Evolutionary conservation across 2,113 vertebrate genomes (phyloP).

Genomic region (Sander lucioperca): DNA sequence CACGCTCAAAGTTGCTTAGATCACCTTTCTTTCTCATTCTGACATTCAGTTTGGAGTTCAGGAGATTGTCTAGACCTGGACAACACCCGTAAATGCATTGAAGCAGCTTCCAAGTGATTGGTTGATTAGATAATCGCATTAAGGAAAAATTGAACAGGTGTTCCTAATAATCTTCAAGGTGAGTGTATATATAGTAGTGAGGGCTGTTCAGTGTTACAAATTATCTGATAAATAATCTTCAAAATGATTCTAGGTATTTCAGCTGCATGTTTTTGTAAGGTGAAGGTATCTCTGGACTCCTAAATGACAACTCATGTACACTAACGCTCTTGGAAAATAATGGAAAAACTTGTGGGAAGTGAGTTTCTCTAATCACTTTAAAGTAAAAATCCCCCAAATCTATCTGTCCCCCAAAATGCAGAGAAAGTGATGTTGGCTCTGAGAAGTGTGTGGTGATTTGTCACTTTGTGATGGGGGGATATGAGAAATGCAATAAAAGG

Average conservation of each 20-base stretch:
- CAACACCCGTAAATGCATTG: too few species aligned
- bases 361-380: conserved; percentile 79
- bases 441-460: conserved; percentile 85
- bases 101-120: too few species aligned
- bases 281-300: conserved; percentile 31
- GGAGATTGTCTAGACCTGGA: too few species aligned
- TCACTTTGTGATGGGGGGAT: conserved; percentile 85
- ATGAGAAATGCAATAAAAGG: conserved; percentile 88
- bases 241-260: conserved; percentile 49
- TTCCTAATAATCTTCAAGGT: too few species aligned
- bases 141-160: too few species aligned
- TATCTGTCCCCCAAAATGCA: conserved; percentile 73
- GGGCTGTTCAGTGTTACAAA: conserved; percentile 18
- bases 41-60: too few species aligned
- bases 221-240: conserved; percentile 32
- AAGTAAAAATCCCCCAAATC: conserved; percentile 74
- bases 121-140: too few species aligned
- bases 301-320: conserved; percentile 37
- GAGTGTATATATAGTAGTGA: not conserved
- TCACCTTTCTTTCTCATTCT: too few species aligned
- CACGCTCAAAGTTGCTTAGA: too few species aligned
- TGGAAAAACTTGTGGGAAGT: conserved; percentile 63
- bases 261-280: conserved; percentile 26
- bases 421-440: conserved; percentile 78
- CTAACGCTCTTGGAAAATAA: conserved; percentile 58